Evolutionary conservation across 2,797 vertebrate genomes (phyloP), one percentile per base, ranked within the genome.

Genomic region (Heliangelus exortis): DNA sequence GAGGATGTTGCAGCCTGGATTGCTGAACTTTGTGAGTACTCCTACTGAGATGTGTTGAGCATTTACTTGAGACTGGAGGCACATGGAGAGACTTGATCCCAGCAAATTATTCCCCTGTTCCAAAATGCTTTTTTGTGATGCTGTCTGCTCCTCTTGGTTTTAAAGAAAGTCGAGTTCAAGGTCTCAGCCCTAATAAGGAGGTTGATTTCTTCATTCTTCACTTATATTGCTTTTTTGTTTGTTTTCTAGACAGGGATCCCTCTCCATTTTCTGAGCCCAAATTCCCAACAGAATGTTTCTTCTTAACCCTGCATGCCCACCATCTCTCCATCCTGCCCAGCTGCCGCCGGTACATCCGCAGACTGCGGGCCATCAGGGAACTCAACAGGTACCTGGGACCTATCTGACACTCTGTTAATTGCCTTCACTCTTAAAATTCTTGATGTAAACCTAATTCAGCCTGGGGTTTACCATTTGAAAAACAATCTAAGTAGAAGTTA

Each of bases 201-300:
- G 55, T 55, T 58, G 0, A 10, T 43, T 58, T 66, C 21, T n/a
- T 1, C 23, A 17, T 57, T 20, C 29, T 43, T 92, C 36, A 41
- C 54, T n/a, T 72, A 1, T 75, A 0, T 15, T 55, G 23, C 33
- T 66, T 19, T 11, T 50, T 9, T 58, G 73, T 66, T 71, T 66
- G 86, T 72, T 82, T 89, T 86, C 25, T 96, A 99, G 99, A 98
- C 87, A 98, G 98, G 79, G 99, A 99, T 84, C 98, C 98, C 11
- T 97, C 97, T 87, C 96, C 94, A 0, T 98, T 98, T 94, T 97
- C 98, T 63, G 98, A 98, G 97, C 98, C 98, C 15, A 99, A 99
- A 95, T 99, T 99, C 95, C 99, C 99, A 7, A 99, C 99, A 11
- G 98, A 99, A 93, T 99, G 99, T 97, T 99, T 99, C 98, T 99